Evolutionary conservation across 1,140 invertebrate genomes (phyloP).

Genomic region (Neodiprion lecontei): DNA sequence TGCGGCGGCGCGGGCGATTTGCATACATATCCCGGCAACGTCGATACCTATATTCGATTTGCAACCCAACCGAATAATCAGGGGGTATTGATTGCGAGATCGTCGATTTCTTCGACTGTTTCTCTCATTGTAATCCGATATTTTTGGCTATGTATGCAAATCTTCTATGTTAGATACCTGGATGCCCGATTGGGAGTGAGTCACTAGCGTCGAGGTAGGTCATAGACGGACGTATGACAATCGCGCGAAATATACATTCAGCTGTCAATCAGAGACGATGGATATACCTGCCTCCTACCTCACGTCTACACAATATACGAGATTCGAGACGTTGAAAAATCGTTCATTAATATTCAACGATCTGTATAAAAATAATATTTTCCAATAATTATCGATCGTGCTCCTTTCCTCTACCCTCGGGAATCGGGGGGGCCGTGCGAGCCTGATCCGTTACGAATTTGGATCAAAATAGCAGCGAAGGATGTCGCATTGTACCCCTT

Average conservation of each 20-base stretch:
- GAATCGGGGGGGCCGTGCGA: neutral
- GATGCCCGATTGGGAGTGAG: too few species aligned
- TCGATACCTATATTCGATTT: too few species aligned
- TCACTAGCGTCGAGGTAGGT: too few species aligned
- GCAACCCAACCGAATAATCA: neutral
- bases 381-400: neutral
- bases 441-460: neutral
- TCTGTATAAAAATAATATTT: constrained; percentile 3
- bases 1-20: too few species aligned
- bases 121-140: constrained; percentile 5
- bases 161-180: neutral
- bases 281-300: too few species aligned
- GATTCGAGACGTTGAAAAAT: neutral
- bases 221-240: too few species aligned
- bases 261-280: neutral
- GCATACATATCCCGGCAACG: too few species aligned
- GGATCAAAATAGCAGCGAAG: constrained; percentile 1
- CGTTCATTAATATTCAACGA: neutral
- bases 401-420: neutral
- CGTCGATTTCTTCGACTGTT: neutral
- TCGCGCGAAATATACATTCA: neutral
- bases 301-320: neutral
- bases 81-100: neutral
- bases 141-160: neutral
- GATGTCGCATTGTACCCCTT: neutral